A percentile compares a stretch with the other conserved stretches of the same genome.
Evolutionary conservation across 2,113 vertebrate genomes (phyloP).

Genomic region (Galbula dea): DNA sequence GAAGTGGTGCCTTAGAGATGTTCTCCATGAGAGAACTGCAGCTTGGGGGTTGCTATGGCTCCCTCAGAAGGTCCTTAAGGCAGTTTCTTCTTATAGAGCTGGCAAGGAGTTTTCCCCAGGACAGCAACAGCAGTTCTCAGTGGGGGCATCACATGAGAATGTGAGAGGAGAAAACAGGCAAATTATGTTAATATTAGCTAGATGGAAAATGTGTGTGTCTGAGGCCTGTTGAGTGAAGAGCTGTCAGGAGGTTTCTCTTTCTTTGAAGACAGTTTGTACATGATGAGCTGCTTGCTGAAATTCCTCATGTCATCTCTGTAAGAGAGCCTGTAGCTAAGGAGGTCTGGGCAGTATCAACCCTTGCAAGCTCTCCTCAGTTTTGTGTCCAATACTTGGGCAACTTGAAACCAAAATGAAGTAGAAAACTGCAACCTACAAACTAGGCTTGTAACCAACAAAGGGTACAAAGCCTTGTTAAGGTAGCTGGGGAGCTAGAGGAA

Average conservation of each 20-base stretch:
- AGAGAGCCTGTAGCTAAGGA: rapidly evolving
- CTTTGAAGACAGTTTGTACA: not conserved
- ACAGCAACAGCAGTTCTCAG: not conserved
- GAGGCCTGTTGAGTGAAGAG: not conserved
- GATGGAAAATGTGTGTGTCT: not conserved
- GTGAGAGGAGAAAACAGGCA: not conserved
- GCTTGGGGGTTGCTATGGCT: not conserved
- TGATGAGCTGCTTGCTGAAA: not conserved
- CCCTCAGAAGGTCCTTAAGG: not conserved
- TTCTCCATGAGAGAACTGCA: not conserved
- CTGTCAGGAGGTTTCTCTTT: not conserved
- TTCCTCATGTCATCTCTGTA: not conserved
- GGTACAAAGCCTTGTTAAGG: not conserved
- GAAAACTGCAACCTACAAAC: not conserved
- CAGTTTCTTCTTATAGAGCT: not conserved
- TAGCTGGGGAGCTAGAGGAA: not conserved
- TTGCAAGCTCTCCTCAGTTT: not conserved
- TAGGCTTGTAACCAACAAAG: not conserved
- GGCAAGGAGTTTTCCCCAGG: not conserved
- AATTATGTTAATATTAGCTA: not conserved
- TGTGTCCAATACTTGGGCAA: not conserved
- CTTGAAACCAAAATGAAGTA: not conserved
- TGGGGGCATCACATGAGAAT: not conserved
- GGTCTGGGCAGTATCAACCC: not conserved
- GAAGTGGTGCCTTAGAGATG: not conserved